Evolutionary conservation across 2,888 invertebrate genomes (phyloP).

Genomic region (Noctua fimbriata): DNA sequence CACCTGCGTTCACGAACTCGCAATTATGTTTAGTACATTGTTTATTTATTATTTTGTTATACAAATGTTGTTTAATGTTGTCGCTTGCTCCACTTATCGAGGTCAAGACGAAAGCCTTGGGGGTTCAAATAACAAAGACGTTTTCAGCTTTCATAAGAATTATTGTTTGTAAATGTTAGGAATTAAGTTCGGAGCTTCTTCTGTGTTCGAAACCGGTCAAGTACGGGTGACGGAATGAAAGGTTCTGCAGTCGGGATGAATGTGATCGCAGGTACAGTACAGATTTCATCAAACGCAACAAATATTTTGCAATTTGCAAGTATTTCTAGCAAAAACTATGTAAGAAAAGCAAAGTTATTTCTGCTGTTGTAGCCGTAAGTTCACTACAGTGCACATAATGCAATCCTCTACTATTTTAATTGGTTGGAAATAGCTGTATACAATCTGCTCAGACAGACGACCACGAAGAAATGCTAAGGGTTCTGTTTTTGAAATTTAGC

Average conservation of each 20-base stretch:
- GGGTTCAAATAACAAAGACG: background rate
- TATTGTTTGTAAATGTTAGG: slow-evolving; percentile 11
- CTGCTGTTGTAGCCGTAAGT: background rate
- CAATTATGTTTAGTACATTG: slow-evolving; percentile 69
- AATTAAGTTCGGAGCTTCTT: background rate
- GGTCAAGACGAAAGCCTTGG: slow-evolving; percentile 26
- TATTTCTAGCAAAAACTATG: no score
- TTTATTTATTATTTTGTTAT: slow-evolving; percentile 71
- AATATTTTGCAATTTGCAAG: background rate
- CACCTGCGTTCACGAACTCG: slow-evolving; percentile 57
- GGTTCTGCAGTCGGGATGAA: background rate
- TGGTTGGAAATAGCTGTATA: background rate
- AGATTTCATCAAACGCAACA: background rate
- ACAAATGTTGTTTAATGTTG: slow-evolving; percentile 64
- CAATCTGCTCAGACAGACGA: background rate
- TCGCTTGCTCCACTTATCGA: slow-evolving; percentile 50
- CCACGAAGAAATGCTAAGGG: background rate
- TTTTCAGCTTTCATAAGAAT: background rate
- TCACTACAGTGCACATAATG: background rate
- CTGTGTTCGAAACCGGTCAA: background rate
- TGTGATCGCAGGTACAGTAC: background rate
- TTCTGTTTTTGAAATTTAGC: background rate
- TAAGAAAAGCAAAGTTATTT: background rate
- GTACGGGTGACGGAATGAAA: background rate
- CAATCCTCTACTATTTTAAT: background rate